phyloP scores from a whole-genome alignment of 2,797 vertebrate genomes.

The Darevskia nairensis region DNA sequence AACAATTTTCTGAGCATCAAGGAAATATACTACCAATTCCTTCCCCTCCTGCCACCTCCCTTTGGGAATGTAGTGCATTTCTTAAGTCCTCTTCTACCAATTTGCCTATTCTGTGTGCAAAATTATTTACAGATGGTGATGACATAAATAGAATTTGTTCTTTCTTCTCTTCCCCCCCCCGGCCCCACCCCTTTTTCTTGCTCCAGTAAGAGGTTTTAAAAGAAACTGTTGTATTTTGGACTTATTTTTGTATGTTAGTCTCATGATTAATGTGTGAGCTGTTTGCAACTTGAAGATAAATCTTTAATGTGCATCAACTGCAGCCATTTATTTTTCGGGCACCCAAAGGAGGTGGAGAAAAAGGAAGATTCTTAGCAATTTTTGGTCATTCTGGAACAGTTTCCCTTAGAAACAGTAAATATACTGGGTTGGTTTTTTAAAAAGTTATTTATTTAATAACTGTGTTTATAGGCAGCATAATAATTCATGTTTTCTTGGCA shows the following conservation, averaged over 20 bases:
- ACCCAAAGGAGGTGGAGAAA: not conserved
- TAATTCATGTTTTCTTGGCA: not conserved
- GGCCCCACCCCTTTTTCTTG: conserved; percentile 15
- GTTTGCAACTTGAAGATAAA: not conserved
- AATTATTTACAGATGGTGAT: not conserved
- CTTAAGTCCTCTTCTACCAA: too few relatives aligned
- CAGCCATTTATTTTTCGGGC: not conserved
- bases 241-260: not conserved
- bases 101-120: not conserved
- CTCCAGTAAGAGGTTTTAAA: conserved; percentile 9
- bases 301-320: not conserved
- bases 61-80: not conserved
- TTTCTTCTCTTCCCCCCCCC: conserved; percentile 12
- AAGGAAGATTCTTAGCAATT: not conserved
- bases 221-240: not conserved
- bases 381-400: not conserved
- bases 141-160: not conserved
- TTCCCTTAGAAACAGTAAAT: not conserved
- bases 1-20: not conserved
- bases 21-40: not conserved
- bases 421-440: too few relatives aligned
- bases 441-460: too few relatives aligned
- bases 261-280: conserved; percentile 23
- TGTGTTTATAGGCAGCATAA: not conserved
- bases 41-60: not conserved